Percentiles rank a stretch among this genome's conserved stretches.
These are phyloP conservation scores for Sebastes itinus DNA, from an alignment of 2,797 vertebrate species.

Conservation along the genomic window DNA sequence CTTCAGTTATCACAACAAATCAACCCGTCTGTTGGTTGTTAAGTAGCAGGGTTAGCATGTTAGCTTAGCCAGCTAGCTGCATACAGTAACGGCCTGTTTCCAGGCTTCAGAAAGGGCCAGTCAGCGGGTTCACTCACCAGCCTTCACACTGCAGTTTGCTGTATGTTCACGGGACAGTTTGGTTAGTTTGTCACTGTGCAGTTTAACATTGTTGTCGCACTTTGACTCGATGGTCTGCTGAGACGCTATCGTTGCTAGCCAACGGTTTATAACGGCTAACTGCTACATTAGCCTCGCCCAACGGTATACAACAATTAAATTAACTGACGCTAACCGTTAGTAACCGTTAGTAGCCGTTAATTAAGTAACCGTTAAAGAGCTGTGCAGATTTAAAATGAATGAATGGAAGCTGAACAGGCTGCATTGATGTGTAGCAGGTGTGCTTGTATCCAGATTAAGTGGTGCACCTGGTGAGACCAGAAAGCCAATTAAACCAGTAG, in stretches of 20 bases:
- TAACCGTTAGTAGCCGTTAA: not conserved
- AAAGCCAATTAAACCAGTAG: slow-evolving; percentile 13
- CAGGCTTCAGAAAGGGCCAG: slow-evolving; percentile 34
- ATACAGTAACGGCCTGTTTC: slow-evolving; percentile 65
- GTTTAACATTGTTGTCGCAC: not conserved
- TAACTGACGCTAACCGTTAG: not conserved
- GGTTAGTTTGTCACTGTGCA: not conserved
- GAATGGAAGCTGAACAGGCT: not conserved
- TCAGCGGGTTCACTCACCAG: not conserved
- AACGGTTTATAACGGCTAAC: slow-evolving; percentile 37
- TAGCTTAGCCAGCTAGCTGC: slow-evolving; percentile 52
- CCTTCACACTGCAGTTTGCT: not conserved
- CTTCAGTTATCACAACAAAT: not conserved
- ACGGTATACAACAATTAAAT: not conserved
- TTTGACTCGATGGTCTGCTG: slow-evolving; percentile 29
- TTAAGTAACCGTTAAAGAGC: not conserved
- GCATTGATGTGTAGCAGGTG: slow-evolving; percentile 6
- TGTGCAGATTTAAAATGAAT: not conserved
- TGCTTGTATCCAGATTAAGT: slow-evolving; percentile 18
- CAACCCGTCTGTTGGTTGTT: slow-evolving; percentile 22
- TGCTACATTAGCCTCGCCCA: not conserved
- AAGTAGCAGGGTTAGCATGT: slow-evolving; percentile 60
- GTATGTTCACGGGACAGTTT: not conserved
- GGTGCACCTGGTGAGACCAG: slow-evolving; percentile 6
- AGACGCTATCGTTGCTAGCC: slow-evolving; percentile 53